phyloP scores from a whole-genome alignment of 1,140 invertebrate genomes.

The Halesus radiatus region DNA sequence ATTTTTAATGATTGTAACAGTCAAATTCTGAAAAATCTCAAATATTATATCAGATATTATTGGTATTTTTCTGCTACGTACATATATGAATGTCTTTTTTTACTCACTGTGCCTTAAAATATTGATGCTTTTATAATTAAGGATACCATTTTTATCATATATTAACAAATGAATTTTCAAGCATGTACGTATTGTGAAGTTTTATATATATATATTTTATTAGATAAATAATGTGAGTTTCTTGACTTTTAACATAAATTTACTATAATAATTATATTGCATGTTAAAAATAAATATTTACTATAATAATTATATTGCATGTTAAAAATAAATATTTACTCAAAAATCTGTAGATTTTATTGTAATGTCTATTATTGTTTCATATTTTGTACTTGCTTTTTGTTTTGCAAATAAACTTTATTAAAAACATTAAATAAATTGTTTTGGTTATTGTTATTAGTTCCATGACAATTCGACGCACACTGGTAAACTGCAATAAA shows the following conservation, averaged over 20 bases:
- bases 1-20: too few relatives aligned
- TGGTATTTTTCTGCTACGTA: too few relatives aligned
- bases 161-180: conserved; percentile 7
- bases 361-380: background rate
- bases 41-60: too few relatives aligned
- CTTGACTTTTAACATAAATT: background rate
- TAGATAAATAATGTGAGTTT: background rate
- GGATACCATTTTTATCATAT: background rate
- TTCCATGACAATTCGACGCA: too few relatives aligned
- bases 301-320: background rate
- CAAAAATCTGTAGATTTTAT: background rate
- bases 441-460: too few relatives aligned
- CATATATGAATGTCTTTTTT: too few relatives aligned
- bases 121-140: too few relatives aligned
- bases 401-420: conserved; percentile 23
- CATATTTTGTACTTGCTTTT: conserved; percentile 29
- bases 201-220: conserved; percentile 20
- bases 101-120: too few relatives aligned
- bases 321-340: background rate
- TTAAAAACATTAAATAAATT: too few relatives aligned
- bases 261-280: background rate
- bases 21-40: too few relatives aligned
- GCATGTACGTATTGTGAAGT: conserved; percentile 1
- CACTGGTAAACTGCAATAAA: too few relatives aligned
- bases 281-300: background rate